Evolutionary conservation across 2,113 vertebrate species (phyloP).

Genomic region (Triplophysa dalaica): DNA sequence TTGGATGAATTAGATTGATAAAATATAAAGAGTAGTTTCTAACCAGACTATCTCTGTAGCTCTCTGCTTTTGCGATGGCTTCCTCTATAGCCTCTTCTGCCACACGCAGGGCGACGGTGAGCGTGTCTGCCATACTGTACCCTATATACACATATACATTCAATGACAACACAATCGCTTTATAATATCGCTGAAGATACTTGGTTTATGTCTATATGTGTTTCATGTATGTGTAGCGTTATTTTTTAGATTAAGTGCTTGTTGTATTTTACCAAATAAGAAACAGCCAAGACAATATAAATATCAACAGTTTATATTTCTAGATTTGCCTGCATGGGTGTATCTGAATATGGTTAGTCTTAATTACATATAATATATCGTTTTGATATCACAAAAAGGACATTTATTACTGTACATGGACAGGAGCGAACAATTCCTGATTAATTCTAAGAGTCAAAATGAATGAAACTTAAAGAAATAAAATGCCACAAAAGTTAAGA

Average conservation of each 20-base stretch:
- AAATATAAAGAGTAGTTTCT: conserved; percentile 34
- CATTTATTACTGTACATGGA: no score
- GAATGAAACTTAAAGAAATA: no score
- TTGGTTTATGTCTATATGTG: background rate
- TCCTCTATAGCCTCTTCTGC: conserved; percentile 97
- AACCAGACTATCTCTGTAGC: conserved; percentile 92
- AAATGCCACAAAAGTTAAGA: no score
- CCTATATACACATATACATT: conserved; percentile 66
- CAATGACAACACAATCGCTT: conserved; percentile 20
- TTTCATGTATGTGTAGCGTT: conserved; percentile 1
- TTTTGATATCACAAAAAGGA: no score
- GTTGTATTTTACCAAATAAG: background rate
- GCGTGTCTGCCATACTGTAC: conserved; percentile 93
- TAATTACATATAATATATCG: no score
- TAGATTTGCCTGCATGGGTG: conserved; percentile 3
- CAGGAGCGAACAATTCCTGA: no score
- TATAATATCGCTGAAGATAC: background rate
- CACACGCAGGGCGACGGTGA: conserved; percentile 91
- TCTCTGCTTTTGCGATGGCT: conserved; percentile 92
- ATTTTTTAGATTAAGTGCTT: conserved; percentile 12
- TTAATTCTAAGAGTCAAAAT: no score
- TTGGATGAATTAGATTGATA: background rate
- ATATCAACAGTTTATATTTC: background rate
- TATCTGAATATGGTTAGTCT: no score
- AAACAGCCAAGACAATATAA: background rate